phyloP scores from a whole-genome alignment of 2,888 invertebrate species.

The Scaptomyza cyrtandrae region DNA sequence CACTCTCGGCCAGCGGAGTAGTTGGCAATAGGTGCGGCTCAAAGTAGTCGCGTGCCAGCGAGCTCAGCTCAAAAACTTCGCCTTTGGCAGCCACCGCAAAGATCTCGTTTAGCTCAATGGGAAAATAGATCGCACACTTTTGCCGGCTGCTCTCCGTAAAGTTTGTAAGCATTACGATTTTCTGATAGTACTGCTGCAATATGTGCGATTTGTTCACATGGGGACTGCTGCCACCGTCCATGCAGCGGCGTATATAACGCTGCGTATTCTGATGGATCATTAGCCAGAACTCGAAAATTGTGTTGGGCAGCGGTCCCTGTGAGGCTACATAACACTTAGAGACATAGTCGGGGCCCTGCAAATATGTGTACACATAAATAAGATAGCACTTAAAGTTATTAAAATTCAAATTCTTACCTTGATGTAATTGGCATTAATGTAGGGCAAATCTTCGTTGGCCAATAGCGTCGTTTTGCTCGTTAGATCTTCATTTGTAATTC shows the following conservation, averaged over 20 bases:
- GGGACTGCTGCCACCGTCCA: conserved; percentile 73
- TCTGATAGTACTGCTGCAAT: conserved; percentile 85
- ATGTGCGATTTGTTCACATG: conserved; percentile 69
- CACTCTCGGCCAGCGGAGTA: conserved; percentile 27
- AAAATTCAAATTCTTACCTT: conserved; percentile 86
- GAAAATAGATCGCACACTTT: conserved; percentile 96
- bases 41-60: conserved; percentile 57
- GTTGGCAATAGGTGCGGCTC: conserved; percentile 53
- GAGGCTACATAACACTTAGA: conserved; percentile 95
- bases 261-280: conserved; percentile 89
- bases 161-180: conserved; percentile 96
- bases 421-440: conserved; percentile 97
- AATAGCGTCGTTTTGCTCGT: conserved; percentile 77
- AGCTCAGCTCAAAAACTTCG: conserved; percentile 65
- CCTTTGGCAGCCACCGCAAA: conserved; percentile 81
- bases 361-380: conserved; percentile 1
- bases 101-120: conserved; percentile 86
- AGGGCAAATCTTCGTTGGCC: conserved; percentile 87
- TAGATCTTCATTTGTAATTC: conserved; percentile 25
- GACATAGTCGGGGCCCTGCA: conserved; percentile 95
- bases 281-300: conserved; percentile 95
- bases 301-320: conserved; percentile 95
- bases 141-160: conserved; percentile 92
- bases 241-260: conserved; percentile 77
- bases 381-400: neutral